phyloP scores from a whole-genome alignment of 2,113 vertebrate species.

The Otus sunia region DNA sequence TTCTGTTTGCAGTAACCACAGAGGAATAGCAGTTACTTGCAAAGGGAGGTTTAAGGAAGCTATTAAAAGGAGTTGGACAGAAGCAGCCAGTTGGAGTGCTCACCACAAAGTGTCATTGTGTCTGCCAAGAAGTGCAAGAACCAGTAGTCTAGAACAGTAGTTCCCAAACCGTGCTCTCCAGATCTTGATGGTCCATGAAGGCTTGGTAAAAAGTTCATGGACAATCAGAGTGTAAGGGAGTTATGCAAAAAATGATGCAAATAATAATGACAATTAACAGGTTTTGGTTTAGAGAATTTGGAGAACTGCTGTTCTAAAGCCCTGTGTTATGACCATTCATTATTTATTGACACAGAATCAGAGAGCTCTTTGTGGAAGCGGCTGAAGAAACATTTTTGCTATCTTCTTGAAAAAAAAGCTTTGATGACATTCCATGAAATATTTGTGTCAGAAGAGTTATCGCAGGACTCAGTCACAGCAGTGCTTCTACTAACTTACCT shows the following conservation, averaged over 20 bases:
- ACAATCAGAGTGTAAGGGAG: neutral
- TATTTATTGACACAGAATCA: neutral
- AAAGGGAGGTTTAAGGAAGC: neutral
- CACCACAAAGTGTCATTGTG: neutral
- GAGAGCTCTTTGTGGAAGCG: neutral
- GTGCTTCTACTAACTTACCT: neutral
- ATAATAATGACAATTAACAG: neutral
- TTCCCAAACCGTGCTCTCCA: neutral
- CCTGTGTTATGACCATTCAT: neutral
- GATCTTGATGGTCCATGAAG: neutral
- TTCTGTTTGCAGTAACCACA: neutral
- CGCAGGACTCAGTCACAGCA: neutral
- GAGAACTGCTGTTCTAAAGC: neutral
- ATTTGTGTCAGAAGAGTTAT: neutral
- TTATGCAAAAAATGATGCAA: too few relatives aligned
- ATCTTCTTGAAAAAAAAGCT: neutral
- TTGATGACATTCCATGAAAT: neutral
- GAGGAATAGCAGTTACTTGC: neutral
- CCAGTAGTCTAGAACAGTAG: neutral
- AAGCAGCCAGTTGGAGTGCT: neutral
- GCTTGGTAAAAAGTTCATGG: neutral
- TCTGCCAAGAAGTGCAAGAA: neutral
- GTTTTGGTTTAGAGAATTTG: neutral
- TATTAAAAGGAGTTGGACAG: neutral
- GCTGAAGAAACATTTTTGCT: neutral